These are phyloP conservation scores for Opisthograptis luteolata DNA, from an alignment of 2,888 invertebrate species.

Conservation along the genomic window DNA sequence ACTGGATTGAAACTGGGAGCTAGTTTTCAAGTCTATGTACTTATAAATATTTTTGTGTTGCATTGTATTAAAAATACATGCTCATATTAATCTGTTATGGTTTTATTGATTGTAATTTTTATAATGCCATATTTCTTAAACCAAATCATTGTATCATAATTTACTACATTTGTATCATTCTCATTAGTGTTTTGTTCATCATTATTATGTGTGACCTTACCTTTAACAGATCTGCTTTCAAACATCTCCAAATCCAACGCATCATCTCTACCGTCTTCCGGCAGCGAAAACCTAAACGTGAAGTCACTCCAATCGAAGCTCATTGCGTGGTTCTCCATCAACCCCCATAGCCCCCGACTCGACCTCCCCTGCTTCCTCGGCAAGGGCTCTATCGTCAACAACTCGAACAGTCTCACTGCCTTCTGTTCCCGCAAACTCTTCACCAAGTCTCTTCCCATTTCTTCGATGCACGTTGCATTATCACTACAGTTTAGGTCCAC, in stretches of 20 bases:
- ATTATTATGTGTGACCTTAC: slow-evolving; percentile 47
- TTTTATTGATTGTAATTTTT: too few species aligned
- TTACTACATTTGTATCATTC: too few species aligned
- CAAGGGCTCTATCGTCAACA: slow-evolving; percentile 83
- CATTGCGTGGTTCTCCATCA: slow-evolving; percentile 80
- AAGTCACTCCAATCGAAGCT: slow-evolving; percentile 82
- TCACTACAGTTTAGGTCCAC: slow-evolving; percentile 83
- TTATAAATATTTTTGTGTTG: too few species aligned
- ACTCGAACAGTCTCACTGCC: slow-evolving; percentile 80
- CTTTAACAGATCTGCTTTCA: slow-evolving; percentile 75
- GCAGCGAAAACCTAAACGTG: slow-evolving; percentile 78
- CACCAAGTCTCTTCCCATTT: slow-evolving; percentile 77
- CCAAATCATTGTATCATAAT: too few species aligned
- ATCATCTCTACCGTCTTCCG: slow-evolving; percentile 68
- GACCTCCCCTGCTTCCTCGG: slow-evolving; percentile 66
- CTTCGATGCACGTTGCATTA: slow-evolving; percentile 85
- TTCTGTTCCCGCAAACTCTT: slow-evolving; percentile 80
- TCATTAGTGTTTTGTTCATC: too few species aligned
- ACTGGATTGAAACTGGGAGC: too few species aligned
- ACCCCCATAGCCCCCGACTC: slow-evolving; percentile 66
- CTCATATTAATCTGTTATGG: too few species aligned
- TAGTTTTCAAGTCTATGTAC: too few species aligned
- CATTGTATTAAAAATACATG: too few species aligned
- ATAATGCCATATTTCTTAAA: too few species aligned
- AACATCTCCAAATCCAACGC: slow-evolving; percentile 77